Percentiles rank a stretch among this genome's conserved stretches.
These are phyloP conservation scores for Cheilosia pagana DNA, from an alignment of 2,888 invertebrate genomes.

Conservation along the genomic window DNA sequence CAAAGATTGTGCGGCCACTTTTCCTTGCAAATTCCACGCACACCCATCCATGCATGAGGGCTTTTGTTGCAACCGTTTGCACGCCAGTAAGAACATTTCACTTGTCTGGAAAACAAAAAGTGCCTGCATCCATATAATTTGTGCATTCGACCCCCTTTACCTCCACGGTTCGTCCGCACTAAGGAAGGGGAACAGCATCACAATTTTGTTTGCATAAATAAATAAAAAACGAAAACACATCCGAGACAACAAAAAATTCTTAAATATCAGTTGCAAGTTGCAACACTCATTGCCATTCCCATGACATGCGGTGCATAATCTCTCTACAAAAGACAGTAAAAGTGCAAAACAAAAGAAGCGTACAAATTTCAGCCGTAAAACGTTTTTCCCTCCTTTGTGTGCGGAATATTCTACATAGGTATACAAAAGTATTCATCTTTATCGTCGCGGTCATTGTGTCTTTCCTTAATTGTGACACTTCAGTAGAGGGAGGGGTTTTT, in stretches of 20 bases:
- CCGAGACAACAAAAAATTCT: conserved; percentile 24
- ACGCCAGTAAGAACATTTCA: no score
- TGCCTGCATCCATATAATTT: no score
- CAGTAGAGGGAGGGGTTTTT: conserved; percentile 25
- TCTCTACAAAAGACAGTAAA: conserved; percentile 16
- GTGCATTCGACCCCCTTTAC: no score
- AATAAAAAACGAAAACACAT: conserved; percentile 18
- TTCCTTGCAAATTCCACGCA: no score
- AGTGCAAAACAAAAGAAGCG: conserved; percentile 41
- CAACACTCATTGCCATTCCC: conserved; percentile 57
- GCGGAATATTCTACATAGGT: background rate
- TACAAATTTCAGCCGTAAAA: conserved; percentile 48
- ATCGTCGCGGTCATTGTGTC: conserved; percentile 63
- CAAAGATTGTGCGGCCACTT: no score
- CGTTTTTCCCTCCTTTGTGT: conserved; percentile 7
- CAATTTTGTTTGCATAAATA: conserved; percentile 33
- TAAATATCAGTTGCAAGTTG: conserved; percentile 67
- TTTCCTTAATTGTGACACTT: conserved; percentile 55
- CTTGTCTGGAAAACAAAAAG: no score
- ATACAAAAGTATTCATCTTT: conserved; percentile 8
- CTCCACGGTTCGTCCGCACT: background rate
- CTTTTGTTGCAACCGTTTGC: no score
- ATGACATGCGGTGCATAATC: conserved; percentile 41
- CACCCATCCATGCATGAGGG: no score
- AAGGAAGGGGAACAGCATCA: background rate